Conservation (phyloP, 1,140 invertebrate genomes). For the Listronotus bonariensis region DNA sequence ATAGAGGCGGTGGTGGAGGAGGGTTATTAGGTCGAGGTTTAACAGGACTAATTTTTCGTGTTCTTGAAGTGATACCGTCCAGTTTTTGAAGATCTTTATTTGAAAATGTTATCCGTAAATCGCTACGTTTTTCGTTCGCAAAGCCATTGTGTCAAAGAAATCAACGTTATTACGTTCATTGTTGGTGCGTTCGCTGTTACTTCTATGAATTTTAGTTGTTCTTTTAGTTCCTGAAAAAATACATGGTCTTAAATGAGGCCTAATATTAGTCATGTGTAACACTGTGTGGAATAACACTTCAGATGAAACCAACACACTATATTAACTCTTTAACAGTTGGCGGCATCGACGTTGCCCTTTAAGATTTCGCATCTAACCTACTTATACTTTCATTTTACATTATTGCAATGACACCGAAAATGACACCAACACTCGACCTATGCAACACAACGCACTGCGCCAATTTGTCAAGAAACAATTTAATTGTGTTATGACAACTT, state of each 20-base stretch:
- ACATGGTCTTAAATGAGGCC: constrained; percentile 1
- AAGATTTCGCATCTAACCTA: too few relatives aligned
- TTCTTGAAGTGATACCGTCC: constrained; percentile 57
- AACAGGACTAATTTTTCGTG: constrained; percentile 44
- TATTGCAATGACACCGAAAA: too few relatives aligned
- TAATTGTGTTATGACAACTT: too few relatives aligned
- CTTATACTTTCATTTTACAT: too few relatives aligned
- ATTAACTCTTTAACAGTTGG: too few relatives aligned
- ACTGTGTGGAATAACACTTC: too few relatives aligned
- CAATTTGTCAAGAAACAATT: too few relatives aligned
- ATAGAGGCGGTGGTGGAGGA: constrained; percentile 48
- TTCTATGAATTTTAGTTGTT: constrained; percentile 56
- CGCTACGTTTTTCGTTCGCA: constrained; percentile 67
- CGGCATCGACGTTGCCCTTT: too few relatives aligned
- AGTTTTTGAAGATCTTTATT: constrained; percentile 56
- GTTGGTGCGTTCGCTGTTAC: constrained; percentile 58
- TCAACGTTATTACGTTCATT: constrained; percentile 53
- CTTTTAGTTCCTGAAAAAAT: constrained; percentile 20
- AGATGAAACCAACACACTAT: too few relatives aligned
- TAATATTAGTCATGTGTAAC: too few relatives aligned
- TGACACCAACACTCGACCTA: too few relatives aligned
- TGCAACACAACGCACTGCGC: too few relatives aligned
- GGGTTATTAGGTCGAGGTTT: constrained; percentile 51
- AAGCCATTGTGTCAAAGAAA: constrained; percentile 78
- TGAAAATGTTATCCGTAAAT: constrained; percentile 57